These are phyloP conservation scores for Crocallis elinguaria DNA, from an alignment of 2,888 invertebrate species.

Conservation along the genomic window DNA sequence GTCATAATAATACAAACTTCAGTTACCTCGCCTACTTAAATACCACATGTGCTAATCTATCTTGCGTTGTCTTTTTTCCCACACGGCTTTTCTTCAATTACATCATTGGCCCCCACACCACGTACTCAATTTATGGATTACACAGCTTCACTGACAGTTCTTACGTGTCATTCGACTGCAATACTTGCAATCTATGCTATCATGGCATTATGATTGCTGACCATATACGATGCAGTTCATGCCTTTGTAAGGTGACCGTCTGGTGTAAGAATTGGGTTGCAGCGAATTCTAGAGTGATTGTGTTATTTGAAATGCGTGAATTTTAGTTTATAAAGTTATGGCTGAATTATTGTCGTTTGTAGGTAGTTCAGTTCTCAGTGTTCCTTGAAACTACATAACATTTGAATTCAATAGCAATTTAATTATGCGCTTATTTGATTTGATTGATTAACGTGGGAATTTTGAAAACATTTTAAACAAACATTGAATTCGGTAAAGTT, in stretches of 20 bases:
- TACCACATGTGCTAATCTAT: conserved; percentile 16
- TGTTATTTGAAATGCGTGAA: not conserved
- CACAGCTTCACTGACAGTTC: conserved; percentile 38
- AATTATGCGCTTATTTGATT: no score
- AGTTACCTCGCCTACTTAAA: conserved; percentile 12
- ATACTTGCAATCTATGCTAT: conserved; percentile 32
- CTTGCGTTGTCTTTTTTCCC: conserved; percentile 37
- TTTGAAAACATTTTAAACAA: no score
- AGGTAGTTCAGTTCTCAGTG: no score
- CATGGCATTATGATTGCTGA: conserved; percentile 54
- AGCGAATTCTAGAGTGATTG: conserved; percentile 24
- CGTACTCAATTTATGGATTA: conserved; percentile 38
- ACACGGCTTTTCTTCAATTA: conserved; percentile 33
- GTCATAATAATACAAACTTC: conserved; percentile 12
- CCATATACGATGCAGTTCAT: conserved; percentile 47
- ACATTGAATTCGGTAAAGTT: no score
- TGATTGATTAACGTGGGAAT: no score
- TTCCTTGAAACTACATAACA: no score
- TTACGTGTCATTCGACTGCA: conserved; percentile 44
- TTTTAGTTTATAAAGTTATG: not conserved
- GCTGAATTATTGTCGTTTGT: no score
- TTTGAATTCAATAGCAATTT: no score
- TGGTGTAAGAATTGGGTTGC: conserved; percentile 29
- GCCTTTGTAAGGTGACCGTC: conserved; percentile 33
- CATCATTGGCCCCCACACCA: conserved; percentile 35